phyloP scores from a whole-genome alignment of 2,797 vertebrate species.

The Rhyacichthys aspro region DNA sequence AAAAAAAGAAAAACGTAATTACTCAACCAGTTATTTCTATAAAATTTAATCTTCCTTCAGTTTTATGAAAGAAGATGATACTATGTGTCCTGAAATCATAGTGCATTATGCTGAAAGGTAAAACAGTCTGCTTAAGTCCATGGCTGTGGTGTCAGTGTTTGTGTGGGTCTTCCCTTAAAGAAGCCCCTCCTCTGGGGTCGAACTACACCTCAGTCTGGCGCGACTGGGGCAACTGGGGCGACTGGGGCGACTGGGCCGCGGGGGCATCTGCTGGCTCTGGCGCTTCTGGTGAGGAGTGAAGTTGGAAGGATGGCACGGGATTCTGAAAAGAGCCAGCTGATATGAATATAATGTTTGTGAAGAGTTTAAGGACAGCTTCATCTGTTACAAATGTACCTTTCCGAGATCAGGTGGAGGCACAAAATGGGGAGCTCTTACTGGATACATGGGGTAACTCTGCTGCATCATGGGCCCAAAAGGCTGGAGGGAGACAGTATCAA shows the following conservation, averaged over 20 bases:
- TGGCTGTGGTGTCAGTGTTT: neutral
- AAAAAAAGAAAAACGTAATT: neutral
- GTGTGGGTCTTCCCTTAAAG: slow-evolving; percentile 1
- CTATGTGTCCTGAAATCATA: neutral
- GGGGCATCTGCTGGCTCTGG: slow-evolving; percentile 1
- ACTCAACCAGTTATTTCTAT: neutral
- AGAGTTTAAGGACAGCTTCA: too few relatives aligned
- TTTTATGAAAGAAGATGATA: too few relatives aligned
- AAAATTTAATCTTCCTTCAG: neutral
- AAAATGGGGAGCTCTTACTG: neutral
- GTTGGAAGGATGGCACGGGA: slow-evolving; percentile 24
- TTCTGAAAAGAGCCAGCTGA: slow-evolving; percentile 32
- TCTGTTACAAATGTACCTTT: slow-evolving; percentile 11
- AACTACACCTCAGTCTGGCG: slow-evolving; percentile 16
- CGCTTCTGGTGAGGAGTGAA: slow-evolving; percentile 16
- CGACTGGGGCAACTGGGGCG: neutral
- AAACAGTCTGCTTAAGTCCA: too few relatives aligned
- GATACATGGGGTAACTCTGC: slow-evolving; percentile 20
- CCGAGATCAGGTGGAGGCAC: slow-evolving; percentile 15
- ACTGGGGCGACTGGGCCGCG: neutral
- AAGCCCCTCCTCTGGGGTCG: neutral
- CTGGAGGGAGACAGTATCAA: slow-evolving; percentile 9
- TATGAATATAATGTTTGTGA: neutral
- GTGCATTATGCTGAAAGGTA: neutral
- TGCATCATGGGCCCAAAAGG: slow-evolving; percentile 9